A percentile compares a stretch with the other conserved stretches of the same genome.
These are phyloP conservation scores for Pterocles burchelli DNA, from an alignment of 2,113 vertebrate genomes.

Conservation along the genomic window DNA sequence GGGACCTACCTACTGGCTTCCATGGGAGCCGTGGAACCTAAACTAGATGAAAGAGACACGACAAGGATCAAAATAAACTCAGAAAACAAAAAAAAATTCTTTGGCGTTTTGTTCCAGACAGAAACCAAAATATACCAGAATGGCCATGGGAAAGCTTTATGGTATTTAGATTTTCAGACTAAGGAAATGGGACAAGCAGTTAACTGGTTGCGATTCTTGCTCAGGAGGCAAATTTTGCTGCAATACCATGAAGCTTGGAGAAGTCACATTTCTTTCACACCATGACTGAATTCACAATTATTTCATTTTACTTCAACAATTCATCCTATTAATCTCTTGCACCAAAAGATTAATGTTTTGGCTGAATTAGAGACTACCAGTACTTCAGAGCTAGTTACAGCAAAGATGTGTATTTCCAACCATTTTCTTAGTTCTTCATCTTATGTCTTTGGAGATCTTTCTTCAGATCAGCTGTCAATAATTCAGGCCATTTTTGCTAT, in stretches of 20 bases:
- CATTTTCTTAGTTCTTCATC: neutral
- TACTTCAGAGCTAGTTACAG: neutral
- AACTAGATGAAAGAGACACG: neutral
- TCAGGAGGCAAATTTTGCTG: neutral
- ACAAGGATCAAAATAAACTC: neutral
- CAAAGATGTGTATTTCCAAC: neutral
- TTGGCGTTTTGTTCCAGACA: neutral
- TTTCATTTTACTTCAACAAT: neutral
- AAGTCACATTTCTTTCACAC: neutral
- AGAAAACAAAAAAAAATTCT: neutral
- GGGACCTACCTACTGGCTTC: neutral
- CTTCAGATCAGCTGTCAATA: neutral
- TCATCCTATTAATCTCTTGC: neutral
- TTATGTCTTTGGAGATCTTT: neutral
- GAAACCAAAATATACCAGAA: neutral
- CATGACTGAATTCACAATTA: neutral
- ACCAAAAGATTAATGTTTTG: neutral
- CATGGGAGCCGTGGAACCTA: neutral
- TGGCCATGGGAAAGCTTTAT: neutral
- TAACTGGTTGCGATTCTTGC: neutral
- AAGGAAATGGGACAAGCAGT: neutral
- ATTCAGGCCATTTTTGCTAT: neutral
- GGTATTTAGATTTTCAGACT: neutral
- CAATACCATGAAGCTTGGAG: neutral
- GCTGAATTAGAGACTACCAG: neutral